Conservation (phyloP, 1,140 invertebrate genomes). For the Aphaenogaster rudis region DNA sequence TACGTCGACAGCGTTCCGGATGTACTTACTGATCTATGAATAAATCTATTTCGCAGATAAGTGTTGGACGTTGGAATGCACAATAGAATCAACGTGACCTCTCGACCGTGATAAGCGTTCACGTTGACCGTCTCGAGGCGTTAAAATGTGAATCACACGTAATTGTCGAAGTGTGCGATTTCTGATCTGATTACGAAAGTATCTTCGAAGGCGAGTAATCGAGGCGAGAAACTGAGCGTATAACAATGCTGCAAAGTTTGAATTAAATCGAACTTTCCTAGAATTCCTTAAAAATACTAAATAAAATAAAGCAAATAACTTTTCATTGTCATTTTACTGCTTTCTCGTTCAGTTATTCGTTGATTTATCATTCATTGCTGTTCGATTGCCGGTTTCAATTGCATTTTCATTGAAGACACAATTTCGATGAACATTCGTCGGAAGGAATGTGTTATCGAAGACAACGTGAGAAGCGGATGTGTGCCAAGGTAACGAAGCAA, state of each 20-base stretch:
- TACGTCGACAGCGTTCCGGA: not conserved
- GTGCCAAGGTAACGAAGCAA: not conserved
- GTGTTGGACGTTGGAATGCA: slow-evolving; percentile 29
- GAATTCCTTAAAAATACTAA: not conserved
- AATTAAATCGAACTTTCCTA: not conserved
- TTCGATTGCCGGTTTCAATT: not conserved
- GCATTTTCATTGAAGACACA: not conserved
- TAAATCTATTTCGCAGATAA: slow-evolving; percentile 38
- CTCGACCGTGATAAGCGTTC: not conserved
- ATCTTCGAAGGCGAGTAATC: not conserved
- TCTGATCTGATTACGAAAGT: not conserved
- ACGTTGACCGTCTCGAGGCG: not conserved
- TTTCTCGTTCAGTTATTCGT: not conserved
- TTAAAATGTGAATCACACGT: not conserved
- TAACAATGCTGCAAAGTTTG: not conserved
- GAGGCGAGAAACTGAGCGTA: not conserved
- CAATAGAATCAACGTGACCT: slow-evolving; percentile 46
- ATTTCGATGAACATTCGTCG: not conserved
- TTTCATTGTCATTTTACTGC: not conserved
- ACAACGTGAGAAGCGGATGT: not conserved
- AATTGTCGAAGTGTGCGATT: not conserved
- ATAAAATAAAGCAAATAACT: not conserved
- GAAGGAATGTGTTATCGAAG: not conserved
- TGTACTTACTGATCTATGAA: slow-evolving; percentile 2
- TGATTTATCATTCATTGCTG: not conserved